phyloP scores from a whole-genome alignment of 1,140 invertebrate genomes.

The Metopolophium dirhodum region DNA sequence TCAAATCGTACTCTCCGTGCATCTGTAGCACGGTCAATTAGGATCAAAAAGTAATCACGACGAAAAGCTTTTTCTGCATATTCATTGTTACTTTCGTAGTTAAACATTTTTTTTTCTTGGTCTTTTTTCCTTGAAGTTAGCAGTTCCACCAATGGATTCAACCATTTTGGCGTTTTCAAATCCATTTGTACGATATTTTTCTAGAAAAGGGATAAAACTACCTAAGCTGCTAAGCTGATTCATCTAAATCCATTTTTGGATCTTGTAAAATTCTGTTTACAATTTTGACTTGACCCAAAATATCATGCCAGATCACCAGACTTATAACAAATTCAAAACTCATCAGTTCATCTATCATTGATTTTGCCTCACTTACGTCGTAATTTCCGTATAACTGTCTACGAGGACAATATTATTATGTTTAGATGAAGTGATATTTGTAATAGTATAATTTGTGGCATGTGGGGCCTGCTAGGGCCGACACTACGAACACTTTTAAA shows the following conservation, averaged over 20 bases:
- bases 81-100: background rate
- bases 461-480: too few species aligned
- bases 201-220: background rate
- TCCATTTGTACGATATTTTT: background rate
- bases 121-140: background rate
- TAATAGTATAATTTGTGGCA: too few species aligned
- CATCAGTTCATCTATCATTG: background rate
- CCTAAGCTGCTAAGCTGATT: background rate
- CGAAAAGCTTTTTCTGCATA: background rate
- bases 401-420: too few species aligned
- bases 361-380: background rate
- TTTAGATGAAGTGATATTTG: too few species aligned
- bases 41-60: constrained; percentile 13
- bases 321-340: constrained; percentile 39
- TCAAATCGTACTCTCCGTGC: background rate
- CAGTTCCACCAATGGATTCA: background rate
- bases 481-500: background rate
- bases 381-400: too few species aligned
- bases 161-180: background rate
- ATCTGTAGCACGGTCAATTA: background rate
- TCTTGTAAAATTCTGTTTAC: constrained; percentile 32
- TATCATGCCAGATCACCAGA: constrained; percentile 5
- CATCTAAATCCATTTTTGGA: background rate
- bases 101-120: background rate
- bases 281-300: constrained; percentile 24